Evolutionary conservation across 2,888 invertebrate genomes (phyloP).

Genomic region (Trichopoda pennipes): DNA sequence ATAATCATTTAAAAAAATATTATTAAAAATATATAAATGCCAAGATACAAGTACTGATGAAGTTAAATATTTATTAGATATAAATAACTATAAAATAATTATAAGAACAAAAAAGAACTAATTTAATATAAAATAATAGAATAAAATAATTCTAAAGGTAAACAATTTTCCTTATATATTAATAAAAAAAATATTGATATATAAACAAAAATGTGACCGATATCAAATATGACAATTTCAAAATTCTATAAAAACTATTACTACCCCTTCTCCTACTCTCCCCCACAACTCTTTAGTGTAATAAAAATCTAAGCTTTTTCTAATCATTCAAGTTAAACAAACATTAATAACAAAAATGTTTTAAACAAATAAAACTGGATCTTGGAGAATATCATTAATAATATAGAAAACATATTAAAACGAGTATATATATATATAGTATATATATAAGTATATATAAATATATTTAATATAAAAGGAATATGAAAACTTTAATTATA

Average conservation of each 20-base stretch:
- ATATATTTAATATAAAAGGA: conserved; percentile 3
- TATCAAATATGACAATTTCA: conserved; percentile 41
- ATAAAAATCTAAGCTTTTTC: neutral
- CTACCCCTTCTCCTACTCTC: too few species aligned
- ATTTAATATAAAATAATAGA: conserved; percentile 16
- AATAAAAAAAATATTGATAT: conserved; percentile 3
- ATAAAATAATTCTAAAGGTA: conserved; percentile 9
- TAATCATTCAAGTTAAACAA: neutral
- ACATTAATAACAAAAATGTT: conserved; percentile 46
- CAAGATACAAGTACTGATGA: conserved; percentile 67
- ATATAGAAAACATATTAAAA: conserved; percentile 12
- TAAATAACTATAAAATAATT: conserved; percentile 41
- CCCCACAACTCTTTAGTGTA: conserved; percentile 42
- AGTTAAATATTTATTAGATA: conserved; percentile 63
- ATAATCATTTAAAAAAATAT: conserved; percentile 25
- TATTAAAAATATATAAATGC: conserved; percentile 56
- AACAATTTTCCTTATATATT: conserved; percentile 27
- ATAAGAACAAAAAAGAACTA: conserved; percentile 34
- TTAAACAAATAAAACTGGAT: conserved; percentile 29
- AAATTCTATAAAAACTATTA: conserved; percentile 31
- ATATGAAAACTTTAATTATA: too few species aligned
- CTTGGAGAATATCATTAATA: conserved; percentile 19
- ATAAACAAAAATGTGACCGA: conserved; percentile 22
- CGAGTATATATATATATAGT: neutral
- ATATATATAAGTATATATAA: too few species aligned